phyloP scores from a whole-genome alignment of 2,888 invertebrate genomes.

The Drosophila koepferae region DNA sequence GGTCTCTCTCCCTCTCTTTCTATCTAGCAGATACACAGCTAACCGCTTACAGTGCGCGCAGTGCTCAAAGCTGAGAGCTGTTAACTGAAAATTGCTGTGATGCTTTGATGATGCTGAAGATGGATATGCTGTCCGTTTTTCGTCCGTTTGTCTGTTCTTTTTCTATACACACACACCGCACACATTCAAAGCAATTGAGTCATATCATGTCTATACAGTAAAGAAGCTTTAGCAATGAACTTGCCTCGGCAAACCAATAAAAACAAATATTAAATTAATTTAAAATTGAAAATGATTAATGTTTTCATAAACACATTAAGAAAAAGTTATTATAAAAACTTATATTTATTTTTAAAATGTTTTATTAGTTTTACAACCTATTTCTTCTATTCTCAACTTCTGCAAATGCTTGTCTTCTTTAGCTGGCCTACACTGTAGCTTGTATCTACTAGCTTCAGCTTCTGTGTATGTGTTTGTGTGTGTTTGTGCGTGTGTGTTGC shows the following conservation, averaged over 20 bases:
- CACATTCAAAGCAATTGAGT: slow-evolving; percentile 51
- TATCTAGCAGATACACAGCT: slow-evolving; percentile 50
- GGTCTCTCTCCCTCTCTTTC: slow-evolving; percentile 5
- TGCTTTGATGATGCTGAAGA: slow-evolving; percentile 69
- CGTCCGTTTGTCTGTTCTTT: slow-evolving; percentile 45
- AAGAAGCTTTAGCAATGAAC: not conserved
- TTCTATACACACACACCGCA: slow-evolving; percentile 18
- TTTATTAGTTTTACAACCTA: not conserved
- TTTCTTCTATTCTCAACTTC: not conserved
- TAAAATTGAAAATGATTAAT: no score
- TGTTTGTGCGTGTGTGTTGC: no score
- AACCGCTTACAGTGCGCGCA: slow-evolving; percentile 33
- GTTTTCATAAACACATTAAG: not conserved
- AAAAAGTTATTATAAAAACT: no score
- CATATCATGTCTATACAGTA: slow-evolving; percentile 38
- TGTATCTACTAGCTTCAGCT: slow-evolving; percentile 4
- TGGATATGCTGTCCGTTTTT: slow-evolving; percentile 62
- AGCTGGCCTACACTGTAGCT: slow-evolving; percentile 10
- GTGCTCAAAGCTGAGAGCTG: slow-evolving; percentile 45
- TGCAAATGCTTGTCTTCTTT: not conserved
- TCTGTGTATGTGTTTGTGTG: not conserved
- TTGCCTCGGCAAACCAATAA: not conserved
- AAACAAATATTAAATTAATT: not conserved
- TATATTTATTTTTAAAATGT: no score
- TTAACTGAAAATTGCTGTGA: slow-evolving; percentile 70